These are phyloP conservation scores for Phalacrocorax brasilianus DNA, from an alignment of 2,113 vertebrate genomes.

Conservation along the genomic window DNA sequence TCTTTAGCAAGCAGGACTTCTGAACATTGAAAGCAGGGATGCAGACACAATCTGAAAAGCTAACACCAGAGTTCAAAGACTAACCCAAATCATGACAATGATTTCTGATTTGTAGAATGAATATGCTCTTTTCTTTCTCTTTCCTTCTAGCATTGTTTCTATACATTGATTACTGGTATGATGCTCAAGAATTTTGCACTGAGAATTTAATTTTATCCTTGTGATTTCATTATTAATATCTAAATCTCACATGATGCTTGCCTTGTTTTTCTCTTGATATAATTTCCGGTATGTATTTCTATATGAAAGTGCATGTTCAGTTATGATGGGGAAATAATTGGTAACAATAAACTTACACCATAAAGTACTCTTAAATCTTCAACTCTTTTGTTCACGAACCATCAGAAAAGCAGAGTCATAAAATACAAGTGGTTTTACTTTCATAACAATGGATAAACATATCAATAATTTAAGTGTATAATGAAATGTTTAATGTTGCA, in stretches of 20 bases:
- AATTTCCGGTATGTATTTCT: not conserved
- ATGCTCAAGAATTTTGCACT: not conserved
- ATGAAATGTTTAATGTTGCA: not conserved
- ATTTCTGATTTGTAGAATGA: not conserved
- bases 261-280: not conserved
- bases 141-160: not conserved
- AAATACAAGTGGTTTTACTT: not conserved
- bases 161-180: not conserved
- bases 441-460: not conserved
- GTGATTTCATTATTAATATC: not conserved
- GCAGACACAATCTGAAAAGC: not conserved
- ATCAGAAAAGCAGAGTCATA: not conserved
- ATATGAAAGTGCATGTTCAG: not conserved
- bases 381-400: not conserved
- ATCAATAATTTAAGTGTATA: not conserved
- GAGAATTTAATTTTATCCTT: not conserved
- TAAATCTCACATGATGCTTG: not conserved
- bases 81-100: not conserved
- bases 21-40: not conserved
- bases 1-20: not conserved
- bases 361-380: not conserved
- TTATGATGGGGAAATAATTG: not conserved
- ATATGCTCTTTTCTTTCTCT: not conserved
- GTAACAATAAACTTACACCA: not conserved
- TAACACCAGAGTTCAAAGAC: not conserved